phyloP scores from a whole-genome alignment of 2,888 invertebrate species.

The Heteropelma amictum region DNA sequence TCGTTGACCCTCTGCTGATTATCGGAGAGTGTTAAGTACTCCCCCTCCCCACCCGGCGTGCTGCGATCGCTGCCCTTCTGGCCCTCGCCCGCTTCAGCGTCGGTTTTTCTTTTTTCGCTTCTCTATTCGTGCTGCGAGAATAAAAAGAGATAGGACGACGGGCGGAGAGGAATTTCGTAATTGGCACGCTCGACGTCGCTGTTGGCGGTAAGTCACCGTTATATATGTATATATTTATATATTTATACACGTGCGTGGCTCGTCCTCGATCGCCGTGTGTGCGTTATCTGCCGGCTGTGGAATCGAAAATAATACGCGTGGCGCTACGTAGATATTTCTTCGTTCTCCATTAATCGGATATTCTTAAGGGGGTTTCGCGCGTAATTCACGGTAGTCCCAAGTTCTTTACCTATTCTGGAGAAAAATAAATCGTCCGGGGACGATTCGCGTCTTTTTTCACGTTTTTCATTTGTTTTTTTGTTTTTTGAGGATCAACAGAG shows the following conservation, averaged over 20 bases:
- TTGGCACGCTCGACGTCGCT: not conserved
- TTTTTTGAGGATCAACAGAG: too few relatives aligned
- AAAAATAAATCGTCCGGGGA: too few relatives aligned
- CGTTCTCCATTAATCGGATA: too few relatives aligned
- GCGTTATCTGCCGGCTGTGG: not conserved
- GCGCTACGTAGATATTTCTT: too few relatives aligned
- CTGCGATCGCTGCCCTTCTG: not conserved
- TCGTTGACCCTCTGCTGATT: constrained; percentile 61
- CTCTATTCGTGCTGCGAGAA: constrained; percentile 18
- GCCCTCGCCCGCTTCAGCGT: not conserved
- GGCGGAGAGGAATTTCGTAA: constrained; percentile 27
- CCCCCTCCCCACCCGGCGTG: constrained; percentile 1
- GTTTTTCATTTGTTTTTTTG: too few relatives aligned
- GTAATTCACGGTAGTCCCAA: too few relatives aligned
- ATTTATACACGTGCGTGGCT: not conserved
- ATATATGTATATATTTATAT: too few relatives aligned
- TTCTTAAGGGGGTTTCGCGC: too few relatives aligned
- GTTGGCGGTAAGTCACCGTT: constrained; percentile 45
- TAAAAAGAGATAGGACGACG: constrained; percentile 10
- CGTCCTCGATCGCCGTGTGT: not conserved
- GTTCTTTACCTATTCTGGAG: too few relatives aligned
- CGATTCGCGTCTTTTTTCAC: too few relatives aligned
- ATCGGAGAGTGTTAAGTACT: constrained; percentile 48
- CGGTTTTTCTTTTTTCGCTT: constrained; percentile 4
- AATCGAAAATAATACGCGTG: not conserved